phyloP scores from a whole-genome alignment of 2,888 invertebrate genomes.

The Allygus modestus region DNA sequence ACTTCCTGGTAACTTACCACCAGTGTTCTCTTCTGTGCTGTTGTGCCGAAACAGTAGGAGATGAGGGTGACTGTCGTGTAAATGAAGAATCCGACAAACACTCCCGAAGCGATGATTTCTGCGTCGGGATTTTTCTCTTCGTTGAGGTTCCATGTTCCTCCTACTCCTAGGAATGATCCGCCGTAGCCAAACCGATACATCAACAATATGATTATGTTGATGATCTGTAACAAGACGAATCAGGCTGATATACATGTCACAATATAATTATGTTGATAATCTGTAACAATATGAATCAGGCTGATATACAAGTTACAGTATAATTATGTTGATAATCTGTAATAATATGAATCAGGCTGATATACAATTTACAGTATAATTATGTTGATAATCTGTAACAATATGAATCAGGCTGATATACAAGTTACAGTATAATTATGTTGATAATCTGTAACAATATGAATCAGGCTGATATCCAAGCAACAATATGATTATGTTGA shows the following conservation, averaged over 20 bases:
- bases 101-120: slow-evolving; percentile 92
- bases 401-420: too few species aligned
- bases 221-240: slow-evolving; percentile 80
- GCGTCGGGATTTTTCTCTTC: slow-evolving; percentile 93
- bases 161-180: slow-evolving; percentile 91
- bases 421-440: slow-evolving; percentile 86
- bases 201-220: slow-evolving; percentile 88
- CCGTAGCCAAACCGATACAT: slow-evolving; percentile 90
- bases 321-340: slow-evolving; percentile 88
- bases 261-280: slow-evolving; percentile 88
- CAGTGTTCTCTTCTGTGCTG: slow-evolving; percentile 85
- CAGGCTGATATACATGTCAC: too few species aligned
- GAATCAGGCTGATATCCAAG: too few species aligned
- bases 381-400: slow-evolving; percentile 85
- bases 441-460: slow-evolving; percentile 84
- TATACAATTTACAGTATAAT: slow-evolving; percentile 87
- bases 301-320: too few species aligned
- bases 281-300: slow-evolving; percentile 78
- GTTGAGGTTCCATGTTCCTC: slow-evolving; percentile 93
- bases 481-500: slow-evolving; percentile 88
- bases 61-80: slow-evolving; percentile 88
- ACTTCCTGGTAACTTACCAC: slow-evolving; percentile 76
- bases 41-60: slow-evolving; percentile 84
- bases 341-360: too few species aligned
- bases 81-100: slow-evolving; percentile 91